Conservation (phyloP, 2,888 invertebrate genomes). For the Syrphus vitripennis region DNA sequence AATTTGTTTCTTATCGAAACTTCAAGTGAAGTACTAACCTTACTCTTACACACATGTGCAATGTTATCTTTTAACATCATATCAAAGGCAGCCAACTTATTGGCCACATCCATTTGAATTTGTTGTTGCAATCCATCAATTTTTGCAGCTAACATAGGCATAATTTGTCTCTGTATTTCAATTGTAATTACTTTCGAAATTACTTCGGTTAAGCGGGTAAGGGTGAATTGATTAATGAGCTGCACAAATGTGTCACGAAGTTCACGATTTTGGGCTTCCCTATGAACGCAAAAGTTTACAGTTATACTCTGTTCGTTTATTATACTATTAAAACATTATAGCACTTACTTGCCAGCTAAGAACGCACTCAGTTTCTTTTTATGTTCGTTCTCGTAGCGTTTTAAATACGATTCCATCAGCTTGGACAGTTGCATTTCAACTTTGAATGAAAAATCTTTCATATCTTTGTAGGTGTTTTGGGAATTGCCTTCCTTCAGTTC, state of each 20-base stretch:
- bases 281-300: slow-evolving; percentile 68
- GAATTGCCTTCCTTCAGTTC: slow-evolving; percentile 76
- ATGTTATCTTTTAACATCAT: slow-evolving; percentile 90
- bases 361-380: slow-evolving; percentile 78
- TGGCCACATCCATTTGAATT: slow-evolving; percentile 87
- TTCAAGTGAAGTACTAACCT: slow-evolving; percentile 82
- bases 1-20: background rate
- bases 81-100: slow-evolving; percentile 88
- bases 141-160: slow-evolving; percentile 85
- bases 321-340: background rate
- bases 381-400: slow-evolving; percentile 79
- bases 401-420: slow-evolving; percentile 80
- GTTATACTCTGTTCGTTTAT: background rate
- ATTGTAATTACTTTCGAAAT: slow-evolving; percentile 83
- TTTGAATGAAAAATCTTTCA: slow-evolving; percentile 78
- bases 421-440: slow-evolving; percentile 79
- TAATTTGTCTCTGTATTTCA: slow-evolving; percentile 83
- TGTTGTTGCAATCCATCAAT: slow-evolving; percentile 89
- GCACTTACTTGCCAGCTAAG: slow-evolving; percentile 77
- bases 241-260: slow-evolving; percentile 82
- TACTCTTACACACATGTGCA: slow-evolving; percentile 89
- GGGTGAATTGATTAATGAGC: slow-evolving; percentile 83
- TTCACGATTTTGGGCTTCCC: slow-evolving; percentile 82
- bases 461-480: slow-evolving; percentile 73
- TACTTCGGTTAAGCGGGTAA: slow-evolving; percentile 82